Evolutionary conservation across 2,797 vertebrate genomes (phyloP), one percentile per base, ranked within the genome.

Genomic region (Sebastes vulpes): DNA sequence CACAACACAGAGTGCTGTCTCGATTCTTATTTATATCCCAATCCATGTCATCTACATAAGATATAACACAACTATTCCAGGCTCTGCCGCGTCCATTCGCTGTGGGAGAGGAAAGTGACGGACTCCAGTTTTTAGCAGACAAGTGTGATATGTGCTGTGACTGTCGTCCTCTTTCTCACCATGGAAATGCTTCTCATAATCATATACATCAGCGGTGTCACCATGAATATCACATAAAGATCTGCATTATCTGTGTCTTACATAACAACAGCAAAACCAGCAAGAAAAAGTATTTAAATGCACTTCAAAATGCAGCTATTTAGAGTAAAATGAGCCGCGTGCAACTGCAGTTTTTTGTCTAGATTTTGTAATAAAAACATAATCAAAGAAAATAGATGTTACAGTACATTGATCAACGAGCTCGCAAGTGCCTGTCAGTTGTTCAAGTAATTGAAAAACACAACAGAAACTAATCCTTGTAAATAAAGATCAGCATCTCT

Each of bases 141-240:
- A 89, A 90, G 91, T 94, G 94, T 92, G 89, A 94, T 82, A 89
- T 84, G 83, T 77, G 86, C 84, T 81, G 84, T 89, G 92, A 90
- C 92, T 90, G 81, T 72, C 80, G 81, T 69, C 83, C 80, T 82
- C 78, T 70, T 67, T 77, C 81, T 88, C 83, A 68, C 84, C 66
- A 83, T 74, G 72, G 81, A 86, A 90, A 86, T 81, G 85, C 72
- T 74, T 85, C 71, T 78, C 46, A 75, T 80, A 80, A 84, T 85
- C 83, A 89, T 83, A 61, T 77, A 53, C 59, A 72, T 77, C 48
- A 10, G 64, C 68, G 35, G 75, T 57, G 61, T 84, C 66, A 61
- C 77, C 63, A 80, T 72, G 64, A 79, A 88, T 73, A 77, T 83
- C 80, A 68, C 69, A 57, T 26, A n/a, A 38, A 57, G 35, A 80